Conservation (phyloP, 2,113 vertebrate species). For the Nothocercus julius region DNA sequence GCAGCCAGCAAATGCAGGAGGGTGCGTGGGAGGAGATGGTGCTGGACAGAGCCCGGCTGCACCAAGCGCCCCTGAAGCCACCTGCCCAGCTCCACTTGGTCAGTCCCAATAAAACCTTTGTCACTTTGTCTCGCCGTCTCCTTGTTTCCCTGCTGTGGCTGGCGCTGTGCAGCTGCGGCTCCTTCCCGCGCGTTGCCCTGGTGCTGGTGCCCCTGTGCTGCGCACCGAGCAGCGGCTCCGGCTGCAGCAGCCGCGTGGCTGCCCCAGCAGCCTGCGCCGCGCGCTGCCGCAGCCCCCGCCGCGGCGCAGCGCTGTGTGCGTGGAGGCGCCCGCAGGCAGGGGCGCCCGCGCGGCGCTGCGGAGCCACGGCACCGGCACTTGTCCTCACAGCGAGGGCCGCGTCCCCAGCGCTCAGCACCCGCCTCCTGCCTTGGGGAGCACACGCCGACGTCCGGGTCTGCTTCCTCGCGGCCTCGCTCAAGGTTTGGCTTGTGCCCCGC, state of each 20-base stretch:
- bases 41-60: too few relatives aligned
- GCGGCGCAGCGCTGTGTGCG: too few relatives aligned
- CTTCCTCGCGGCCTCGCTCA: not conserved
- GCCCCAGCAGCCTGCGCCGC: too few relatives aligned
- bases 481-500: too few relatives aligned
- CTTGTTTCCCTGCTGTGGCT: not conserved
- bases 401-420: not conserved
- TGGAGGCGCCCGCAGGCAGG: not conserved
- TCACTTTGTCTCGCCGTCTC: too few relatives aligned
- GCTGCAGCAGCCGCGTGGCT: too few relatives aligned
- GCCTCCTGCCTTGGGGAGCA: not conserved
- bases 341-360: not conserved
- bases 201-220: not conserved
- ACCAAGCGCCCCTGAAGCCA: conserved; percentile 29
- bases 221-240: not conserved
- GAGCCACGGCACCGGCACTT: not conserved
- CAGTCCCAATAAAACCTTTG: not conserved
- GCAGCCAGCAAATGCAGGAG: too few relatives aligned
- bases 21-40: too few relatives aligned
- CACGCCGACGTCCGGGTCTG: not conserved
- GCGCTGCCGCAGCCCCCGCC: too few relatives aligned
- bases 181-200: not conserved
- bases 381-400: not conserved
- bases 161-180: not conserved
- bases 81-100: not conserved